phyloP scores from a whole-genome alignment of 1,140 invertebrate genomes.

The Drosophila oshimai region DNA sequence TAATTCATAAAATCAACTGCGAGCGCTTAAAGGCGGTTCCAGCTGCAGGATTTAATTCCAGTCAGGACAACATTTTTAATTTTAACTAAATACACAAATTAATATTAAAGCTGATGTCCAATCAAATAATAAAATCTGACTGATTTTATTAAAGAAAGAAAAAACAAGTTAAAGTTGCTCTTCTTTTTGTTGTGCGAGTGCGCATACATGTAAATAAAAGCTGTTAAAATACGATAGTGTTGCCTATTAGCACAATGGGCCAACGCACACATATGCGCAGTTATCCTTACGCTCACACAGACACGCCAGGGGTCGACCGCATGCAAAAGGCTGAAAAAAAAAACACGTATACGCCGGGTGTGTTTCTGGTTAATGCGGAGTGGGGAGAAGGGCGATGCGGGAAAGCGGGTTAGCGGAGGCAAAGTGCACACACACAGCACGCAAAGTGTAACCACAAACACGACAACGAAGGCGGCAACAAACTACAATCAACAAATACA shows the following conservation, averaged over 20 bases:
- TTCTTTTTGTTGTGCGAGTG: conserved; percentile 7
- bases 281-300: conserved; percentile 6
- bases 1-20: conserved; percentile 19
- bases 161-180: conserved; percentile 21
- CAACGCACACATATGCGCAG: conserved; percentile 45
- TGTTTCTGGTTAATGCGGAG: conserved; percentile 15
- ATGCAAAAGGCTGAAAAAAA: conserved; percentile 52
- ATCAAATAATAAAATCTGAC: background rate
- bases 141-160: conserved; percentile 8
- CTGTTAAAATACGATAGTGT: conserved; percentile 79
- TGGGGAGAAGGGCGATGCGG: too few species aligned
- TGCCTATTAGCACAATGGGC: conserved; percentile 77
- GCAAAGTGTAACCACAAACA: conserved; percentile 73
- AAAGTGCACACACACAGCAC: conserved; percentile 40
- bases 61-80: too few species aligned
- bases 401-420: background rate
- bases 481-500: conserved; percentile 59
- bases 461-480: conserved; percentile 62
- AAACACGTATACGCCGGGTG: conserved; percentile 25
- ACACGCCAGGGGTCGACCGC: conserved; percentile 51
- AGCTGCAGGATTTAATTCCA: background rate
- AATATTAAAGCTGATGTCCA: too few species aligned
- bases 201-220: conserved; percentile 63
- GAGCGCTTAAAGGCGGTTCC: conserved; percentile 1
- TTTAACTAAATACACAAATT: too few species aligned